A percentile compares a stretch with the other conserved stretches of the same genome.
Evolutionary conservation across 2,888 invertebrate species (phyloP).

Genomic region (Tortricodes alternella): DNA sequence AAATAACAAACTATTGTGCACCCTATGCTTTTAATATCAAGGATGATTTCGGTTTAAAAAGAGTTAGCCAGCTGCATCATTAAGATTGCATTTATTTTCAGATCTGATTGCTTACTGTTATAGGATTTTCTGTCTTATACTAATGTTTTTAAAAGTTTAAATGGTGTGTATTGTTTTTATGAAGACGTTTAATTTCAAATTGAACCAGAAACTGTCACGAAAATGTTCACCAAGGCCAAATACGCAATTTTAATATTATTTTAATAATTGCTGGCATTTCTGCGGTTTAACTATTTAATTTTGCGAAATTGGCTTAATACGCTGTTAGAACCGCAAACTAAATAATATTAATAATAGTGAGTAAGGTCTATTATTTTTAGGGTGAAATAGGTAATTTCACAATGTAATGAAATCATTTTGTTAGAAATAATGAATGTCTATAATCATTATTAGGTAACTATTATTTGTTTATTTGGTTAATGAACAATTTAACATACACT

Average conservation of each 20-base stretch:
- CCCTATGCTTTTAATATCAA: background rate
- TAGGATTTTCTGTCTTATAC: background rate
- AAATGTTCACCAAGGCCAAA: conserved; percentile 29
- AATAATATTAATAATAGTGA: background rate
- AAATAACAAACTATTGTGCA: background rate
- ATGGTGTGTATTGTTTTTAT: background rate
- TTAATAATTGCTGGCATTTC: conserved; percentile 31
- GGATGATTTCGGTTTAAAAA: background rate
- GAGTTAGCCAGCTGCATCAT: background rate
- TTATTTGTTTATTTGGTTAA: too few species aligned
- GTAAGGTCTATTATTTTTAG: background rate
- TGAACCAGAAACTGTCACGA: conserved; percentile 30
- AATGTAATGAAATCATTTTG: background rate
- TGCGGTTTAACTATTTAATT: conserved; percentile 20
- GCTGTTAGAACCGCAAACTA: conserved; percentile 12
- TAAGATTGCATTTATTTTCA: conserved; percentile 11
- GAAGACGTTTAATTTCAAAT: conserved; percentile 22
- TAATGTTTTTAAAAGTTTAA: background rate
- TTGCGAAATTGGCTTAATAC: conserved; percentile 28
- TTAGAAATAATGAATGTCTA: too few species aligned
- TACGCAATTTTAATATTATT: conserved; percentile 33
- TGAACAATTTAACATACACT: too few species aligned
- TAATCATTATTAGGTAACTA: too few species aligned
- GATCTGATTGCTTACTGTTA: background rate
- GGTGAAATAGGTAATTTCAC: background rate